Conservation (phyloP, 2,888 invertebrate genomes). For the Acleris sparsana region DNA sequence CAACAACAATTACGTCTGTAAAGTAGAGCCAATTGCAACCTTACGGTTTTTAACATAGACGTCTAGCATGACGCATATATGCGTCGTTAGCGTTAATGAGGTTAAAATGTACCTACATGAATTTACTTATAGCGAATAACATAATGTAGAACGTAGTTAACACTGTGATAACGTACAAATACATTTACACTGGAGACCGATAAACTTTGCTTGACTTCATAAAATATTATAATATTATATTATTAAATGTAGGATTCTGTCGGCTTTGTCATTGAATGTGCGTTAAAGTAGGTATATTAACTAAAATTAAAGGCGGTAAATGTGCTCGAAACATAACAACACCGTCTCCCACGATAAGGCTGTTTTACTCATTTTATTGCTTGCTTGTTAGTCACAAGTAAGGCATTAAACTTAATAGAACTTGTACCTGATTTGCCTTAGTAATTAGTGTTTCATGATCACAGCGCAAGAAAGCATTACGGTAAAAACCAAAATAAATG, state of each 20-base stretch:
- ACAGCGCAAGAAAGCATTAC: too few species aligned
- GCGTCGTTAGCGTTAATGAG: neutral
- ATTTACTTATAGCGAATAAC: constrained; percentile 3
- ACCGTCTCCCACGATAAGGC: too few species aligned
- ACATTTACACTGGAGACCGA: constrained; percentile 9
- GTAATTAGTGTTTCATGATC: too few species aligned
- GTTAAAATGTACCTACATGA: neutral
- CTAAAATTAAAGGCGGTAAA: neutral
- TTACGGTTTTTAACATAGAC: too few species aligned
- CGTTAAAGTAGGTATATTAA: neutral
- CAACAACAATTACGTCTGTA: too few species aligned
- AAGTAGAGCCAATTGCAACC: too few species aligned
- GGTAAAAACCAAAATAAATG: too few species aligned
- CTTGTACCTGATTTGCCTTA: too few species aligned
- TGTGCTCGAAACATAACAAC: neutral
- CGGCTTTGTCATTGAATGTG: neutral
- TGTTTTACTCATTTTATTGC: too few species aligned
- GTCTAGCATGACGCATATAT: too few species aligned
- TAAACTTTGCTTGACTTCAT: constrained; percentile 24
- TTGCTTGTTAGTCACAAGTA: too few species aligned
- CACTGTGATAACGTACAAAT: constrained; percentile 12
- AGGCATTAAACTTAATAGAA: too few species aligned
- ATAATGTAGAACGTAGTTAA: constrained; percentile 14
- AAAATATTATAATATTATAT: neutral
- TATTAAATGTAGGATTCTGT: neutral